phyloP scores from a whole-genome alignment of 2,113 vertebrate genomes.

The Prionailurus viverrinus region DNA sequence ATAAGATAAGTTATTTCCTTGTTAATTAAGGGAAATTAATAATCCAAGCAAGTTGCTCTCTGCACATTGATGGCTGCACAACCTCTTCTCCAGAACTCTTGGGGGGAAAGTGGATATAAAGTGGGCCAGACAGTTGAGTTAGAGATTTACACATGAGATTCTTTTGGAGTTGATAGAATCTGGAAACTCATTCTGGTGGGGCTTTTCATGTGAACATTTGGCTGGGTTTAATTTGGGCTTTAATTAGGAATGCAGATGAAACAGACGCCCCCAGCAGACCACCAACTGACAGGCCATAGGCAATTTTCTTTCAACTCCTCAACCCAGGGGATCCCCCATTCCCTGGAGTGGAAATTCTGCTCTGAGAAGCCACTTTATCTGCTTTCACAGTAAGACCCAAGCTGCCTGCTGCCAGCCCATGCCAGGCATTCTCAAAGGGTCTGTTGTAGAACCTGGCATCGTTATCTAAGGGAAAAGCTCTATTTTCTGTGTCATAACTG shows the following conservation, averaged over 20 bases:
- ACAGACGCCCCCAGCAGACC: not conserved
- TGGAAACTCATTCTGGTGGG: constrained; percentile 10
- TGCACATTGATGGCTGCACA: not conserved
- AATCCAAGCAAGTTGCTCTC: not conserved
- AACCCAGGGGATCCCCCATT: not conserved
- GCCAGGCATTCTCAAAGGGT: not conserved
- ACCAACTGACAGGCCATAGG: constrained; percentile 21
- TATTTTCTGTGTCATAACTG: not conserved
- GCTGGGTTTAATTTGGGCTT: constrained; percentile 50
- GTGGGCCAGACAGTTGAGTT: not conserved
- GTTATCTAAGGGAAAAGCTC: not conserved
- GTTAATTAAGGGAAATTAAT: not conserved
- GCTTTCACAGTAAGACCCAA: not conserved
- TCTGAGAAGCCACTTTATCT: constrained; percentile 45
- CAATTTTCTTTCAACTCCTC: constrained; percentile 55
- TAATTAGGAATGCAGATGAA: constrained; percentile 69
- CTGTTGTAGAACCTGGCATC: not conserved
- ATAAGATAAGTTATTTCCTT: too few species aligned
- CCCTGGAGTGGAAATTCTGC: not conserved
- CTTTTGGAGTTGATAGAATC: constrained; percentile 29
- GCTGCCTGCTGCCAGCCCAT: not conserved
- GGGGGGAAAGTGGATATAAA: not conserved
- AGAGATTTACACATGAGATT: not conserved
- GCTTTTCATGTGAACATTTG: constrained; percentile 28
- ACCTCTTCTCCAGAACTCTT: not conserved